These are phyloP conservation scores for Fregetta grallaria DNA, from an alignment of 2,113 vertebrate genomes.

Conservation along the genomic window DNA sequence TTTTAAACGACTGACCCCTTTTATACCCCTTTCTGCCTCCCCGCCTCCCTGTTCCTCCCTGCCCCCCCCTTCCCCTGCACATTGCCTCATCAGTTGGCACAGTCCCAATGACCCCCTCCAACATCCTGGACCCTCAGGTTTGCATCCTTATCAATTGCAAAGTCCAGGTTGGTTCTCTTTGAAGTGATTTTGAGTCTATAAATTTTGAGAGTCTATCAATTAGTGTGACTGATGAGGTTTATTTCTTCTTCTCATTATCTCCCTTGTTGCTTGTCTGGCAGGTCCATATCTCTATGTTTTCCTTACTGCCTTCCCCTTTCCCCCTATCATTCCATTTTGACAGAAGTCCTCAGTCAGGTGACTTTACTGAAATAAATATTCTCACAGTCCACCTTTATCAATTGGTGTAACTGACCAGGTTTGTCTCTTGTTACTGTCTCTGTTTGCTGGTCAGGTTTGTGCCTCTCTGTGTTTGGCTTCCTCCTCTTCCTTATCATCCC, in stretches of 20 bases:
- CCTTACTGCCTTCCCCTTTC: neutral
- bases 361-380: neutral
- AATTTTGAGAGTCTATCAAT: neutral
- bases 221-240: neutral
- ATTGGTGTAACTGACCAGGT: rapidly evolving
- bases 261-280: neutral
- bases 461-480: neutral
- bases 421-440: neutral
- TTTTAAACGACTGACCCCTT: neutral
- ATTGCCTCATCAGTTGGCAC: neutral
- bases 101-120: neutral
- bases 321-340: neutral
- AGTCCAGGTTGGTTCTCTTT: neutral
- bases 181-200: neutral
- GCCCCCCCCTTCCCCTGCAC: rapidly evolving
- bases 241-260: neutral
- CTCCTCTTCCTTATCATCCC: neutral
- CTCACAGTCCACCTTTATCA: neutral
- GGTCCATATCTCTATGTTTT: neutral
- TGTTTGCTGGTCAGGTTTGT: neutral
- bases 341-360: neutral
- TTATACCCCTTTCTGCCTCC: neutral
- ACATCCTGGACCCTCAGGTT: neutral
- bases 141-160: neutral
- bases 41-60: rapidly evolving